Base-by-base conservation (phyloP, 2,113 vertebrate species). In the Sinocyclocheilus maitianheensis region DNA sequence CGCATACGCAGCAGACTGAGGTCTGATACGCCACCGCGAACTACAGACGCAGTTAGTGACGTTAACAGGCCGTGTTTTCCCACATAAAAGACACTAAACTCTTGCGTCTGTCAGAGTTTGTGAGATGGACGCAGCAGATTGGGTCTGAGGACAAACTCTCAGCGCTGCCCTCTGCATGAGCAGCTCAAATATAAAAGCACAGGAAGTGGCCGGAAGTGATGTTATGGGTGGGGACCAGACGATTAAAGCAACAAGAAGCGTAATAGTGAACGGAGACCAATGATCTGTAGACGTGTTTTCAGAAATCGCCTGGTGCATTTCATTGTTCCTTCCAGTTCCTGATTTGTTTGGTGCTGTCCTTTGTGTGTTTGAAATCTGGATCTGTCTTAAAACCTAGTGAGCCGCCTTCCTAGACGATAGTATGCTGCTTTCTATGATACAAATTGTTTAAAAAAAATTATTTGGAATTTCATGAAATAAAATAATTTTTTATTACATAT, bases 1-100 rank as follows among this genome's bases (percentile, higher is more conserved):
- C 65, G 93, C 96, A 13, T 96, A 99, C 92, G 20, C 97, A 99
- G 86, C 98, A 99, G 93, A 99, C 98, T 22, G 96, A 99, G 90
- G 97, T 99, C 87, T 99, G 94, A 95, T 18, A n/a, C 26, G 12
- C 37, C 43, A 13, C 26, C 16, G 22, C 0, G 5, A 51, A 48
- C n/a, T 55, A 74, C 58, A 75, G 10, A 22, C 55, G 30, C 48
- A 69, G 37, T 74, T 58, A 79, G n/a, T 65, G 37, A 34, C 63
- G 60, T 40, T 24, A 51, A 84, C 81, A 51, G 22, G 71, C 77
- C 51, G 81, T 74, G 53, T 37, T 77, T 58, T 22, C 43, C 51
- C 58, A 87, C 79, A 81, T 24, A 78, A 55, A 46, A 74, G 37
- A 85, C 62, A 79, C 14, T n/a, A 76, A 46, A 77, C 75, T 43